phyloP scores from a whole-genome alignment of 2,888 invertebrate genomes.

The Isoperla grammatica region DNA sequence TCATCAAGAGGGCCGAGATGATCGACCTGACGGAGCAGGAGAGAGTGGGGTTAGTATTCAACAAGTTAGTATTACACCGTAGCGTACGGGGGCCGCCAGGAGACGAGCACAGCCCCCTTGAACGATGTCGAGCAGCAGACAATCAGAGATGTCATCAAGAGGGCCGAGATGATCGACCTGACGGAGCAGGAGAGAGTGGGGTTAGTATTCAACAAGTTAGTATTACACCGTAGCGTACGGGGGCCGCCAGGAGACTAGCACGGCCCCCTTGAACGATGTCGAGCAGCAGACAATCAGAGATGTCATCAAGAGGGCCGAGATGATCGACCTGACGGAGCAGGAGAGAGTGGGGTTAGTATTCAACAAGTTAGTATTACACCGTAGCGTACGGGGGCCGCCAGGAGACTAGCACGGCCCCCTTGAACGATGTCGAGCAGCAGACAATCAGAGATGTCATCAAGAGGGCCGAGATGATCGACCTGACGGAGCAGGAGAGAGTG shows the following conservation, averaged over 20 bases:
- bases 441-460: conserved; percentile 59
- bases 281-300: conserved; percentile 50
- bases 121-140: conserved; percentile 48
- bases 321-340: conserved; percentile 66
- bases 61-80: too few relatives aligned
- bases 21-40: conserved; percentile 69
- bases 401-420: conserved; percentile 32
- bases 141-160: conserved; percentile 59
- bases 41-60: conserved; percentile 63
- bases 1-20: conserved; percentile 71
- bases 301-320: conserved; percentile 73
- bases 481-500: conserved; percentile 69
- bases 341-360: conserved; percentile 65
- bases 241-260: neutral
- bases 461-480: conserved; percentile 69
- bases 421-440: conserved; percentile 48
- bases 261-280: conserved; percentile 41
- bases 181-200: conserved; percentile 72
- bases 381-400: too few relatives aligned
- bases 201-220: too few relatives aligned
- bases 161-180: conserved; percentile 68
- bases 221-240: too few relatives aligned
- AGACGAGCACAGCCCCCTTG: conserved; percentile 35
- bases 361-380: too few relatives aligned
- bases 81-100: too few relatives aligned